Conservation (phyloP, 2,797 vertebrate genomes). For the Anguilla pacifica region DNA sequence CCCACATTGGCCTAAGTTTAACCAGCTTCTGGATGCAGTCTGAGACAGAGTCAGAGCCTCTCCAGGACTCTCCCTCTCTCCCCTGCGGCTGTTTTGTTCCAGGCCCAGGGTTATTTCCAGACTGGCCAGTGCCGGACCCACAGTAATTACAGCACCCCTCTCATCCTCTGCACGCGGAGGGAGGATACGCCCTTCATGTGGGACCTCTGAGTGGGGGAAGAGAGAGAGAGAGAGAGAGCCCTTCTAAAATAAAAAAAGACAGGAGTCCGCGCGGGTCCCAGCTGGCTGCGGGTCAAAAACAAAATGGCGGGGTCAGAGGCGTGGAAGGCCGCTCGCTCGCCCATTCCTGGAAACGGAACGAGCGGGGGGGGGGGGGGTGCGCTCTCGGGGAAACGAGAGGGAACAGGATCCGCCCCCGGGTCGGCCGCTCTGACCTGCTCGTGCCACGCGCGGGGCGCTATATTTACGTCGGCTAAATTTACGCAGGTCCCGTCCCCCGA, state of each 20-base stretch:
- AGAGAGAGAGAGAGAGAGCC: slow-evolving; percentile 28
- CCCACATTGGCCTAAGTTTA: background rate
- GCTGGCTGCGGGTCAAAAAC: slow-evolving; percentile 48
- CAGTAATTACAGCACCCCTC: slow-evolving; percentile 64
- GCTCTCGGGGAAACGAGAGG: background rate
- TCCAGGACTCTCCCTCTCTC: background rate
- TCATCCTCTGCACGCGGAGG: slow-evolving; percentile 53
- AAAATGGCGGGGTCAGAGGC: background rate
- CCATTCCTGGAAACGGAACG: background rate
- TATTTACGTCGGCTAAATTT: background rate
- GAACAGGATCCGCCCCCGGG: background rate
- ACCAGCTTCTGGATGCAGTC: background rate
- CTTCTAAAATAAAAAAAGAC: slow-evolving; percentile 58
- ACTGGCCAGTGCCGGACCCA: slow-evolving; percentile 53
- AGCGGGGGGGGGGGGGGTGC: background rate
- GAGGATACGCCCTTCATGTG: slow-evolving; percentile 58
- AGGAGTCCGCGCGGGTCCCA: slow-evolving; percentile 60
- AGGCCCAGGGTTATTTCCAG: slow-evolving; percentile 60
- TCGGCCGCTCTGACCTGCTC: background rate
- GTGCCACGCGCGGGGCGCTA: background rate
- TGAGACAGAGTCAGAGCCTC: background rate
- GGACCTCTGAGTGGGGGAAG: slow-evolving; percentile 32
- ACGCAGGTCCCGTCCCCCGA: background rate
- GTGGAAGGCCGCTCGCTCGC: background rate
- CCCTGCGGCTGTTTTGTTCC: background rate